Evolutionary conservation across 2,888 invertebrate genomes (phyloP), one percentile per base, ranked within the genome.

Genomic region (Cheilosia variabilis): DNA sequence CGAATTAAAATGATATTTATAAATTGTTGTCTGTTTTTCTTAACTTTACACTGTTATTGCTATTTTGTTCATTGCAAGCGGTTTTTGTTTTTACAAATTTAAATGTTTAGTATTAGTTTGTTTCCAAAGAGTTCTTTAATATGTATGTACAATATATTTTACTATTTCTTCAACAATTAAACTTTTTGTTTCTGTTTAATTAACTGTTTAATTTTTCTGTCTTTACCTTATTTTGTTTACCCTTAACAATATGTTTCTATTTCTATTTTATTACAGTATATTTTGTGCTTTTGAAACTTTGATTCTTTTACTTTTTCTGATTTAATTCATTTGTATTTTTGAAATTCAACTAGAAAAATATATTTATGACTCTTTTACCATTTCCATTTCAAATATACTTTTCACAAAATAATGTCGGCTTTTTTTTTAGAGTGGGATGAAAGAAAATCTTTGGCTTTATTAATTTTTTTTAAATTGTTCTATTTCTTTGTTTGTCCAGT

Each of bases 371-470:
- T 82, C 24, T 58, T 73, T 17, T 62, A 31, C 52, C 4, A 47
- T 68, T 58, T 57, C 7, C 41, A 22, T 57, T 58, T 66, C 65
- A 52, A 76, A 86, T 86, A 81, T 68, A 86, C 72, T 86, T 76
- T 81, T 81, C 81, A 72, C 77, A 86, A 86, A 86, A 86, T 86
- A 86, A 81, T 77, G 52, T 76, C 41, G 66, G 50, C 6, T 62
- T n/a, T 62, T 53, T 41, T 45, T 69, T 79, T 47, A 50, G 31
- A 77, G 76, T 71, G 75, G 69, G 22, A 45, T 81, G 66, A 86
- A 86, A 81, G 81, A 86, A 76, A 80, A 81, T 81, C 86, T 86
- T 86, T 86, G 86, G 86, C 86, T 81, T 77, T 81, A 50, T 66
- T 81, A 50, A 69, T 79, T 41, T 43, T 27, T 69, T 55, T 52